phyloP scores from a whole-genome alignment of 2,888 invertebrate species.

The Osmoderma eremita region DNA sequence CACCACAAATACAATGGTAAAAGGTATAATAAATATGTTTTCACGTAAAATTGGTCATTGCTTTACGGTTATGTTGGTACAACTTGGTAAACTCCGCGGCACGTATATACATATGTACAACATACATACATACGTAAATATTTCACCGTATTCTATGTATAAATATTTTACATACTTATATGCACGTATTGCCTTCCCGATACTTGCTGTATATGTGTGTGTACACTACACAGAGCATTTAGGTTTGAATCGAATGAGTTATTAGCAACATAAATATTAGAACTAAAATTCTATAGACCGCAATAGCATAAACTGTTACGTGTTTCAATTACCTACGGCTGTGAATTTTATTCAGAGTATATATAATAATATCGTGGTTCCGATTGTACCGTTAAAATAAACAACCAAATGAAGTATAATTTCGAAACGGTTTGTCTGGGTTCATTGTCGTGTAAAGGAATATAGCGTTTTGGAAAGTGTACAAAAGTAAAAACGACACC shows the following conservation, averaged over 20 bases:
- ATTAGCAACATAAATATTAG: slow-evolving; percentile 25
- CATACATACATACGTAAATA: slow-evolving; percentile 2
- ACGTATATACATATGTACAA: no score
- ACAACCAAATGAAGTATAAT: slow-evolving; percentile 12
- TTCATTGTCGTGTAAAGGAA: slow-evolving; percentile 2
- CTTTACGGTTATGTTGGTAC: slow-evolving; percentile 28
- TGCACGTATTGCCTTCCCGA: no score
- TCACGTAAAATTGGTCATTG: slow-evolving; percentile 30
- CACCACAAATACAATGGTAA: slow-evolving; percentile 21
- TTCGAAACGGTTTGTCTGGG: background rate
- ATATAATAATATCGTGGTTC: slow-evolving; percentile 20
- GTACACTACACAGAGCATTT: slow-evolving; percentile 7
- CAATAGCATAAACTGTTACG: slow-evolving; percentile 30
- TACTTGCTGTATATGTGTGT: background rate
- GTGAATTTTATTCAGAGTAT: slow-evolving; percentile 5
- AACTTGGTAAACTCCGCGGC: slow-evolving; percentile 19
- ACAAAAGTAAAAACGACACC: slow-evolving; percentile 9
- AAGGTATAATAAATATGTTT: slow-evolving; percentile 27
- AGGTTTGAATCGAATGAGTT: slow-evolving; percentile 25
- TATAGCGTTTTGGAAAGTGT: slow-evolving; percentile 8
- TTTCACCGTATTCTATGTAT: no score
- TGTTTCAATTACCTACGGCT: slow-evolving; percentile 26
- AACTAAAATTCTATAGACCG: slow-evolving; percentile 25
- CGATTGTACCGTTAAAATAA: slow-evolving; percentile 30
- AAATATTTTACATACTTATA: no score